Conservation (phyloP, 2,113 vertebrate species). For the Bathybates hornii region DNA sequence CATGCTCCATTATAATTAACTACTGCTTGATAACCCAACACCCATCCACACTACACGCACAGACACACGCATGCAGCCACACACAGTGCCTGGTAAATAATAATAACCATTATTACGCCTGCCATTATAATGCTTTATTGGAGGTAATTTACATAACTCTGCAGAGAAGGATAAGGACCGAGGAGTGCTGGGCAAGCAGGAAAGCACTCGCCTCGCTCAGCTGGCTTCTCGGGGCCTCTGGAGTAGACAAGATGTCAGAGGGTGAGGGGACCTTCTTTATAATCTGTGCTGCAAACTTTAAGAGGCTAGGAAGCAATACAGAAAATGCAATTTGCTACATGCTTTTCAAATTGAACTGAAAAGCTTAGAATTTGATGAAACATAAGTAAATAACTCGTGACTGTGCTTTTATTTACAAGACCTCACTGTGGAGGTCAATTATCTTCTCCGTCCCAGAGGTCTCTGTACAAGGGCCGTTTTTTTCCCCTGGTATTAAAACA, state of each 20-base stretch:
- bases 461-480: neutral
- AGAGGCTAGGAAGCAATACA: neutral
- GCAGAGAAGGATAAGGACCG: slow-evolving; percentile 36
- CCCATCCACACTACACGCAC: neutral
- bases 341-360: neutral
- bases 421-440: neutral
- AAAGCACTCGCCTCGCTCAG: neutral
- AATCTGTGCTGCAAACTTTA: neutral
- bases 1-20: slow-evolving; percentile 68
- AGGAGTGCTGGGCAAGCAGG: slow-evolving; percentile 40
- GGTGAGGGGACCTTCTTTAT: neutral
- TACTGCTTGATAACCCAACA: slow-evolving; percentile 56
- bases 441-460: neutral
- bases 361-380: neutral
- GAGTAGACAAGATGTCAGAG: neutral
- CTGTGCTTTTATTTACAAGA: neutral
- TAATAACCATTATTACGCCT: slow-evolving; percentile 58
- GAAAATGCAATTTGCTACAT: neutral
- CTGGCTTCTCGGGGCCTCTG: neutral
- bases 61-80: slow-evolving; percentile 9
- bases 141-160: slow-evolving; percentile 58
- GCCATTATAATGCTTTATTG: slow-evolving; percentile 59
- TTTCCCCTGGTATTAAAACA: neutral
- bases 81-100: slow-evolving; percentile 55
- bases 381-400: neutral